These are phyloP conservation scores for Lordiphosa mommai DNA, from an alignment of 1,140 invertebrate genomes.

Conservation along the genomic window DNA sequence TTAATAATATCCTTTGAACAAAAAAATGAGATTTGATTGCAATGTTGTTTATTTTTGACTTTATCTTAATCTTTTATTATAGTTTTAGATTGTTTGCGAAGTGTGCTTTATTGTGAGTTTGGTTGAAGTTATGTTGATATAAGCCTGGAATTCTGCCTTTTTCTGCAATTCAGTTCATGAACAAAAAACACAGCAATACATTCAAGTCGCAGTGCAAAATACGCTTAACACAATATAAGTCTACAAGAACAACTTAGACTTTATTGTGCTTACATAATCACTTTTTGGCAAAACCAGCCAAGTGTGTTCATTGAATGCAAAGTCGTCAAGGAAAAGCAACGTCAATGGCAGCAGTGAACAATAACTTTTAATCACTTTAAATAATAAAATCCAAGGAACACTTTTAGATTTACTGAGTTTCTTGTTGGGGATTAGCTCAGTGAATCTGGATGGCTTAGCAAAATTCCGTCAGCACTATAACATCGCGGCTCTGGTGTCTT, in stretches of 20 bases:
- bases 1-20: no score
- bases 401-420: slow-evolving; percentile 49
- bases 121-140: no score
- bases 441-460: slow-evolving; percentile 45
- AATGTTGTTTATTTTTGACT: no score
- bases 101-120: no score
- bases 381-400: slow-evolving; percentile 56
- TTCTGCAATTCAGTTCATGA: no score
- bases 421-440: slow-evolving; percentile 49
- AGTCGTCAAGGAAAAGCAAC: slow-evolving; percentile 32
- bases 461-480: slow-evolving; percentile 45
- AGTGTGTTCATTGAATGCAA: slow-evolving; percentile 25
- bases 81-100: no score
- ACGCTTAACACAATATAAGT: background rate
- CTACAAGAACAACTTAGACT: slow-evolving; percentile 33
- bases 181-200: no score
- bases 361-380: slow-evolving; percentile 59
- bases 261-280: slow-evolving; percentile 50
- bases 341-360: slow-evolving; percentile 34
- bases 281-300: slow-evolving; percentile 23
- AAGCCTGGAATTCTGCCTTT: no score
- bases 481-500: slow-evolving; percentile 20
- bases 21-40: no score
- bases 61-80: no score
- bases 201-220: no score